A percentile compares a stretch with the other conserved stretches of the same genome.
Evolutionary conservation across 2,113 vertebrate species (phyloP).

Genomic region (Cervus canadensis): DNA sequence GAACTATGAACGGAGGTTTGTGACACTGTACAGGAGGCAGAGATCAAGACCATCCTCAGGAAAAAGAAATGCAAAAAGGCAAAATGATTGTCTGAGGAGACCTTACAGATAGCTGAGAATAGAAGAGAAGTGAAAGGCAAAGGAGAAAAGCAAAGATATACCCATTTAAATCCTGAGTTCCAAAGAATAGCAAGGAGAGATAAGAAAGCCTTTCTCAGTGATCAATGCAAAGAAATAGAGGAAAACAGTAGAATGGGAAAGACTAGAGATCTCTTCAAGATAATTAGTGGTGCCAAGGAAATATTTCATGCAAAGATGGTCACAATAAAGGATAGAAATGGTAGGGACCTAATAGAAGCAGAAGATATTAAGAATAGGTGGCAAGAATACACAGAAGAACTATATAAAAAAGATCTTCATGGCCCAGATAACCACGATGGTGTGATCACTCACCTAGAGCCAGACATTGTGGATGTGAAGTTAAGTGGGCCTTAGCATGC

Average conservation of each 20-base stretch:
- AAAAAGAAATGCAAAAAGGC: neutral
- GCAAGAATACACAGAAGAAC: neutral
- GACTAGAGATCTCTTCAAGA: neutral
- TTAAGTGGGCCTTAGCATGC: neutral
- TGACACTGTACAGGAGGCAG: neutral
- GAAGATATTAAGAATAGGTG: neutral
- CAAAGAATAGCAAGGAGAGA: neutral
- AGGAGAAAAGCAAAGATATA: neutral
- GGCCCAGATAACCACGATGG: neutral
- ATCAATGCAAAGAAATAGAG: neutral
- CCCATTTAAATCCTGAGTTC: neutral
- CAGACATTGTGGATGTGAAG: neutral
- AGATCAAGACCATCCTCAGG: neutral
- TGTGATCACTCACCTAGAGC: neutral
- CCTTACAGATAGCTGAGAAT: neutral
- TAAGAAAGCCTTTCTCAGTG: neutral
- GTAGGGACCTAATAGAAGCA: neutral
- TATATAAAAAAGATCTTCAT: neutral
- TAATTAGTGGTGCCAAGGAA: neutral
- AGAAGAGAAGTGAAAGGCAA: neutral
- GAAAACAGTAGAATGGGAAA: neutral
- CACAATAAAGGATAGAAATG: neutral
- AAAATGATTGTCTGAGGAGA: neutral
- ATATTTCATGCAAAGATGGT: neutral
- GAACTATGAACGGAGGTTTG: neutral